Conservation (phyloP, 2,113 vertebrate species). For the Gobius niger region DNA sequence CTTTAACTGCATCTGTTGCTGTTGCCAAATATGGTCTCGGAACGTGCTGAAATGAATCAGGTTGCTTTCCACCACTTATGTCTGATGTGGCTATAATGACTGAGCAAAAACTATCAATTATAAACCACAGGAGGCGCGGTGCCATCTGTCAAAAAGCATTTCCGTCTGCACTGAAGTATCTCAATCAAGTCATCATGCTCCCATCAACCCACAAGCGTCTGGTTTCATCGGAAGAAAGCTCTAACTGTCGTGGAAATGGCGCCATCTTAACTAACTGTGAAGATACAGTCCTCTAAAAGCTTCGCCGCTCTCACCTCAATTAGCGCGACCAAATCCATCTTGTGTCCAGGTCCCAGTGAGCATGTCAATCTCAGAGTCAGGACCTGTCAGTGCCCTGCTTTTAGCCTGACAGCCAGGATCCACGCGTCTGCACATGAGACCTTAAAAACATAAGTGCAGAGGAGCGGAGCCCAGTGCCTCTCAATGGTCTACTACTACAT, state of each 20-base stretch:
- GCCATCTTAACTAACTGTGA: constrained; percentile 26
- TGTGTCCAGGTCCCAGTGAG: constrained; percentile 56
- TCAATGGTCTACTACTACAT: neutral
- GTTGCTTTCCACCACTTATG: neutral
- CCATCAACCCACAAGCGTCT: neutral
- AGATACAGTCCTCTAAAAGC: constrained; percentile 49
- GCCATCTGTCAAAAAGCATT: constrained; percentile 3
- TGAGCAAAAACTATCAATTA: constrained; percentile 7
- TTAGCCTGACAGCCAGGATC: constrained; percentile 52
- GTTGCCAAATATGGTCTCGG: no score
- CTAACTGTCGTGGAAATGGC: neutral
- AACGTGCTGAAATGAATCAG: neutral
- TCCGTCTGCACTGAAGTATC: neutral
- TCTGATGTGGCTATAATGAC: neutral
- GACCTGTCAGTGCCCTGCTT: constrained; percentile 62
- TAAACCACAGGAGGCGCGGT: neutral
- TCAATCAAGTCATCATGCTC: constrained; percentile 7
- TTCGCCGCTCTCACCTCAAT: constrained; percentile 66
- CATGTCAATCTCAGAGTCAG: constrained; percentile 65
- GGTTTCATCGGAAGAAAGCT: neutral
- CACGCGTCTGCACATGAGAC: constrained; percentile 24
- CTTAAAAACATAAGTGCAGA: constrained; percentile 31
- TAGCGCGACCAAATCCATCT: constrained; percentile 64
- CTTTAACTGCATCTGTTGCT: no score
- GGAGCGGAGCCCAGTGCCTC: neutral